Evolutionary conservation across 2,113 vertebrate species (phyloP), one percentile per base, ranked within the genome.

Genomic region (Sapayoa aenigma): DNA sequence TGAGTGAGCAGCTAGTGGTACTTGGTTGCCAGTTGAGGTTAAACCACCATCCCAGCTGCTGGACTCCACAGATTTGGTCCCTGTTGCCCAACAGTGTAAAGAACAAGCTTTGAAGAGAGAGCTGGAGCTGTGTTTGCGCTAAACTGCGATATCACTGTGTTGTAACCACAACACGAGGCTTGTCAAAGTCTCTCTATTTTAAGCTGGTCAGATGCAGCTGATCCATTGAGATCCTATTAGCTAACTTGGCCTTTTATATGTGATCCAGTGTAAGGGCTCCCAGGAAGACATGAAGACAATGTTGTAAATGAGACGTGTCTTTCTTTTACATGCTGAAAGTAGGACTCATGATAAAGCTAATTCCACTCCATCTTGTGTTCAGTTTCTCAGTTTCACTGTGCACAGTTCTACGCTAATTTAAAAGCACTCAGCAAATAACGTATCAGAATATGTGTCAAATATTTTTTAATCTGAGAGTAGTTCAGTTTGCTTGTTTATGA

Each of bases 81-180:
- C 49, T 7, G 9, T 53, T 73, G 47, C 22, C 60, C 19, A 81
- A 12, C 6, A 3, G 23, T 0, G 1, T 30, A 44, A 28, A 1
- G 2, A 75, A 44, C 12, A 63, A 42, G 28, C 41, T 85, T 47
- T 37, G 22, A 66, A 56, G 24, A 12, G 21, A 77, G 39, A 81
- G 23, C 47, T 78, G 41, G 65, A 41, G 75, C 12, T 52, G 19
- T 59, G 16, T 39, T 67, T 84, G 35, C 21, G 27, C 24, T 71
- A 20, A 88, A 39, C 56, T 59, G 47, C 21, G 19, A 23, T 62
- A 30, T 71, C 39, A 39, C 17, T 37, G 17, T 9, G 12, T 35
- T 87, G 13, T 65, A 87, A 50, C n/a, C n/a, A 62, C 17, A 89
- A 31, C 0, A 0, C 14, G 22, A 74, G 30, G 10, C 12, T 90